Evolutionary conservation across 2,888 invertebrate genomes (phyloP), one percentile per base, ranked within the genome.

Genomic region (Nipponacmea schrenckii): DNA sequence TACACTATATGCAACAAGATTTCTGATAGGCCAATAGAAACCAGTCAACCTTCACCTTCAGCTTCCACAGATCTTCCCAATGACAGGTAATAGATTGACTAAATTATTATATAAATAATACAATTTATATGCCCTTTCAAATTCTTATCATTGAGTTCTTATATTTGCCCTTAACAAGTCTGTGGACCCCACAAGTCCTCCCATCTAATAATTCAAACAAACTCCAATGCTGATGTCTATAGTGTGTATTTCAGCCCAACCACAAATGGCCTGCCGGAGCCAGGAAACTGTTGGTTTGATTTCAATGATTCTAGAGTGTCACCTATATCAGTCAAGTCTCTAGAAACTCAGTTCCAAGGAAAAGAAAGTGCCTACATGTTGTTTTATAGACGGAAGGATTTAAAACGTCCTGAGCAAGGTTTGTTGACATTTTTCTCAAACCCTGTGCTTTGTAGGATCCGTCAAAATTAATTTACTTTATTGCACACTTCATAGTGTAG

Each of bases 291-390:
- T 63, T 89, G 89, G 89, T 89, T 87, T 79, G 83, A 87, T 74
- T 89, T 89, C 74, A 85, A 89, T 76, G 89, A 89, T 76, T 80
- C 85, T 12, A 79, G 79, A 66, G 85, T 89, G 44, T 80, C 78
- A 45, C 85, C 88, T n/a, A 86, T 89, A 62, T 75, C 79, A 69
- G 77, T 76, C 44, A 79, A 80, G 66, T 84, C 87, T 24, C 81
- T 89, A 45, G 85, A 89, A 80, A 85, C 84, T 68, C 87, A 87
- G 75, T 89, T 84, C 75, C 78, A 83, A 56, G 89, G 89, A 15
- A 85, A 84, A 73, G 88, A 88, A 74, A 88, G 89, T 83, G 89
- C 89, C 39, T 89, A 89, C 78, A 89, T 89, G 89, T 74, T 89
- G 75, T 89, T 89, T 77, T 89, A 89, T 74, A 80, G 89, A 66